Evolutionary conservation across 2,888 invertebrate species (phyloP).

Genomic region (Adelognathus sp.): DNA sequence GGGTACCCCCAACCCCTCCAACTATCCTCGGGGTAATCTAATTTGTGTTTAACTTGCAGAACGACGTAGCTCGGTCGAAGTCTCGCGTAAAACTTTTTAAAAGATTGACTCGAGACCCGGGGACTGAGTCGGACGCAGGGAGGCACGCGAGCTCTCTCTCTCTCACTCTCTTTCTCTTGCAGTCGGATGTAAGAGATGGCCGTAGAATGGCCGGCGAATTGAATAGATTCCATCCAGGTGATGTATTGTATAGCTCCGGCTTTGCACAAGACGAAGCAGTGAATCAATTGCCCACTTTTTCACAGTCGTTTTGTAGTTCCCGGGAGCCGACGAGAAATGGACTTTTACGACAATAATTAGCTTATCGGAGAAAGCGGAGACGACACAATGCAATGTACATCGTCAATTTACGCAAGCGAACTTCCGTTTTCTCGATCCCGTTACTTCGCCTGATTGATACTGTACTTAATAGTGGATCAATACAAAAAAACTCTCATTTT

Average conservation of each 20-base stretch:
- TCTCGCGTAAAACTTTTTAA: conserved; percentile 74
- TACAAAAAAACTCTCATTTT: too few relatives aligned
- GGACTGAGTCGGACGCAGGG: not conserved
- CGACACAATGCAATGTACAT: too few relatives aligned
- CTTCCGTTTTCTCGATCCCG: too few relatives aligned
- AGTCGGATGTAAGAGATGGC: conserved; percentile 69
- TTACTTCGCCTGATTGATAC: too few relatives aligned
- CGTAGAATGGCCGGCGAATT: conserved; percentile 62
- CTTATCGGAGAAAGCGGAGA: conserved; percentile 38
- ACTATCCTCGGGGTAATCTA: conserved; percentile 74
- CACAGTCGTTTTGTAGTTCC: conserved; percentile 38
- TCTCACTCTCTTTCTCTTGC: conserved; percentile 37
- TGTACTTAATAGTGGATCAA: too few relatives aligned
- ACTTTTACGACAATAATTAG: conserved; percentile 45
- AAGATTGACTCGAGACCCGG: conserved; percentile 73
- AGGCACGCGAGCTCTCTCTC: conserved; percentile 30
- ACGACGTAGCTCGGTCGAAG: conserved; percentile 55
- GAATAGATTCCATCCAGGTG: conserved; percentile 70
- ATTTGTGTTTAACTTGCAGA: conserved; percentile 77
- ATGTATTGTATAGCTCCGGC: conserved; percentile 21
- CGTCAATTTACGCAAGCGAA: too few relatives aligned
- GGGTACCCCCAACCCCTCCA: conserved; percentile 29
- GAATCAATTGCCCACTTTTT: conserved; percentile 50
- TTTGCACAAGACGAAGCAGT: conserved; percentile 43
- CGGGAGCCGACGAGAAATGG: conserved; percentile 9